Conservation (phyloP, 2,797 vertebrate species). For the Trematocara caparti region DNA sequence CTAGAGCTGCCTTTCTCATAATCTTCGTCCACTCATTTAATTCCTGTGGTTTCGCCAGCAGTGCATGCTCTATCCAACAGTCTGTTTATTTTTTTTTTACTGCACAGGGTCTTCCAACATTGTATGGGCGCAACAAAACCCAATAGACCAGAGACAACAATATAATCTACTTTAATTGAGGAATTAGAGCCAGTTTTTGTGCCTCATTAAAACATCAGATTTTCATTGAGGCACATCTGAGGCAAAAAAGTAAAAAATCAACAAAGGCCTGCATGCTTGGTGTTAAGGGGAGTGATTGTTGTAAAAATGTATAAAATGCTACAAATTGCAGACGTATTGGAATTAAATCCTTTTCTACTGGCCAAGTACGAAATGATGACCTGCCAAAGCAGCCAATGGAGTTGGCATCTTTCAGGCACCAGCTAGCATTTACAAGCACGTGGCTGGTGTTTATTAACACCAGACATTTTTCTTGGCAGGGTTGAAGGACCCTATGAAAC, state of each 20-base stretch:
- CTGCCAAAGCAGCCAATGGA: constrained; percentile 25
- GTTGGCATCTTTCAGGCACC: constrained; percentile 34
- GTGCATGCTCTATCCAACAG: not conserved
- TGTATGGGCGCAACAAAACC: constrained; percentile 15
- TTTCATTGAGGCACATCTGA: constrained; percentile 6
- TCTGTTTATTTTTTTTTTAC: constrained; percentile 30
- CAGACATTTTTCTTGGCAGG: constrained; percentile 69
- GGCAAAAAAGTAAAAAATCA: not conserved
- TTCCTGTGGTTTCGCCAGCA: constrained; percentile 17
- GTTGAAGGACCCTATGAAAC: constrained; percentile 27
- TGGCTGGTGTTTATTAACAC: constrained; percentile 60
- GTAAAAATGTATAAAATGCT: not conserved
- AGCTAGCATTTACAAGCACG: constrained; percentile 57
- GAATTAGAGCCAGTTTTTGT: not conserved
- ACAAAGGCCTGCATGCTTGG: not conserved
- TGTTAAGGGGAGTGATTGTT: not conserved
- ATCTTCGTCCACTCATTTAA: not conserved
- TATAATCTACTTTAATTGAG: constrained; percentile 5
- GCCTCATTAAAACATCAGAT: constrained; percentile 13
- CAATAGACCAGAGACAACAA: constrained; percentile 11
- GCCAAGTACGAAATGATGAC: constrained; percentile 4
- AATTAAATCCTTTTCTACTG: not conserved
- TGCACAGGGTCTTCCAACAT: constrained; percentile 2
- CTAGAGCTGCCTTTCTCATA: constrained; percentile 25
- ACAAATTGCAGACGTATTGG: not conserved